A percentile compares a stretch with the other conserved stretches of the same genome.
Conservation (phyloP, 2,888 invertebrate genomes). For the Clepsis dumicolana region DNA sequence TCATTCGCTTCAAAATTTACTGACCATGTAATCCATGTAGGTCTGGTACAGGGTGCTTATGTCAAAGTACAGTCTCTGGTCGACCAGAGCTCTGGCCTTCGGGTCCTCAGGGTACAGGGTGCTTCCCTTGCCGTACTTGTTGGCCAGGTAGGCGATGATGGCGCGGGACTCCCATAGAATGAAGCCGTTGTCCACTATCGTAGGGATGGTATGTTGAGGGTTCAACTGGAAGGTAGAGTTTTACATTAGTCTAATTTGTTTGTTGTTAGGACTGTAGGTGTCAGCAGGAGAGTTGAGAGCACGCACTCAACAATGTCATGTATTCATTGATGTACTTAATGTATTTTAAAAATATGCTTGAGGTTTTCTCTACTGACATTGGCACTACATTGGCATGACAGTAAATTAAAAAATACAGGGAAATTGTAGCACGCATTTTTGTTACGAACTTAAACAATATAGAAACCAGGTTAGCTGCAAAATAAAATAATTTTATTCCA, state of each 20-base stretch:
- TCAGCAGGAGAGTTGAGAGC: too few relatives aligned
- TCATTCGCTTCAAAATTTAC: constrained; percentile 54
- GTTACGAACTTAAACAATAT: too few relatives aligned
- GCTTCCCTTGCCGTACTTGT: constrained; percentile 91
- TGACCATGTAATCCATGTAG: constrained; percentile 89
- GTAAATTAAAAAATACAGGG: too few relatives aligned
- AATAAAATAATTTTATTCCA: too few relatives aligned
- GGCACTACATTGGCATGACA: too few relatives aligned
- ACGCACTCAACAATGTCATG: too few relatives aligned
- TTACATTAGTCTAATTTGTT: not conserved
- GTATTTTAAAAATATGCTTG: too few relatives aligned
- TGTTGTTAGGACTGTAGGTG: not conserved
- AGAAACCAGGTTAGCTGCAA: too few relatives aligned
- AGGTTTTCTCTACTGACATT: too few relatives aligned
- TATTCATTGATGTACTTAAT: too few relatives aligned
- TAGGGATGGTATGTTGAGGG: constrained; percentile 93
- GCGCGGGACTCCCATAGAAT: constrained; percentile 93
- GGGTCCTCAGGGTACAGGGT: constrained; percentile 90
- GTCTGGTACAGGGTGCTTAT: constrained; percentile 89
- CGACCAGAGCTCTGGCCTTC: constrained; percentile 90
- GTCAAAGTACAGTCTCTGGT: constrained; percentile 92
- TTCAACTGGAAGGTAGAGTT: constrained; percentile 85
- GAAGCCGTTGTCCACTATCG: constrained; percentile 92
- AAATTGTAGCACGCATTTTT: too few relatives aligned
- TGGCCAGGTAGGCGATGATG: constrained; percentile 91